Conservation (phyloP, 2,888 invertebrate genomes). For the Sarcophaga rosellei region DNA sequence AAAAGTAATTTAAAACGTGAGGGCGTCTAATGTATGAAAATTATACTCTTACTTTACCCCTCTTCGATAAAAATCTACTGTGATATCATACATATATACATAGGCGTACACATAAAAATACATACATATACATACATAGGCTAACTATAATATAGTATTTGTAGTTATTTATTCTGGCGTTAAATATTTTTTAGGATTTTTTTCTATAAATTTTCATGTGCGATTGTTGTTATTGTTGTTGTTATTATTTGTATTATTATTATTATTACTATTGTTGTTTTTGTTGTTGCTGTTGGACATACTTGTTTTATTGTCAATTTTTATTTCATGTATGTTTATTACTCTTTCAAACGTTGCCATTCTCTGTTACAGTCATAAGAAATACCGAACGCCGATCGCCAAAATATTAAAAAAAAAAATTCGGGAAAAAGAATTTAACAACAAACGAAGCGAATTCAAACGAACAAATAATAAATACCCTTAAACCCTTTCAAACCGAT, state of each 20-base stretch:
- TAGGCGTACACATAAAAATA: neutral
- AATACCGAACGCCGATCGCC: conserved; percentile 31
- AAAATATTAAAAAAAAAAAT: conserved; percentile 10
- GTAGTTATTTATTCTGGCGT: conserved; percentile 17
- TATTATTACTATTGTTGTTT: conserved; percentile 36
- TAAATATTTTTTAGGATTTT: conserved; percentile 25
- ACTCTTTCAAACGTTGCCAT: conserved; percentile 66
- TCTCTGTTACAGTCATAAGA: conserved; percentile 61
- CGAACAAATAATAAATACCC: neutral
- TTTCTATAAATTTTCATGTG: conserved; percentile 52
- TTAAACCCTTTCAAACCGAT: neutral
- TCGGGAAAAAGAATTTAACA: conserved; percentile 5
- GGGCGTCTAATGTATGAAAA: conserved; percentile 63
- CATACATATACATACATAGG: neutral
- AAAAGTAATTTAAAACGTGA: conserved; percentile 62
- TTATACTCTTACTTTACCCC: conserved; percentile 7
- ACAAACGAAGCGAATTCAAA: conserved; percentile 1
- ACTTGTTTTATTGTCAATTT: conserved; percentile 60
- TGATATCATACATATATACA: neutral
- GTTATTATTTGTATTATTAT: conserved; percentile 11
- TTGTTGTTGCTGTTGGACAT: conserved; percentile 37
- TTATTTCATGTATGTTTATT: conserved; percentile 59
- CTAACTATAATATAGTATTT: neutral
- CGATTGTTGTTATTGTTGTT: conserved; percentile 47
- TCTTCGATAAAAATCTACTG: neutral